Evolutionary conservation across 2,888 invertebrate species (phyloP).

Genomic region (Caenorhabditis virilis): DNA sequence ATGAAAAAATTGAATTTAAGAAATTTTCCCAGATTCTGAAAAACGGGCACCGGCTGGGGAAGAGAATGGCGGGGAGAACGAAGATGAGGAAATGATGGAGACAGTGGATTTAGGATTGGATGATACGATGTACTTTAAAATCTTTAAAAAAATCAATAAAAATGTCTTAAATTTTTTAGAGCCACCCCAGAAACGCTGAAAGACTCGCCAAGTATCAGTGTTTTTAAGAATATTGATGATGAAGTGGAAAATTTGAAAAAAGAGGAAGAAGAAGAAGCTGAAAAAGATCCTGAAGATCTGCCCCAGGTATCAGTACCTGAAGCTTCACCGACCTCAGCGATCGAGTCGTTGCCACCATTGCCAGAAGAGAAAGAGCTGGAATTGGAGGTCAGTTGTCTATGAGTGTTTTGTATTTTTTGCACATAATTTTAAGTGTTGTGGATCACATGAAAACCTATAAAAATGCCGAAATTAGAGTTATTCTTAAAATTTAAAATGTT

Average conservation of each 20-base stretch:
- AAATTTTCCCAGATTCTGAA: too few relatives aligned
- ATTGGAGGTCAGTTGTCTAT: constrained; percentile 31
- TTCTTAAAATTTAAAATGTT: too few relatives aligned
- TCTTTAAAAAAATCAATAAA: constrained; percentile 2
- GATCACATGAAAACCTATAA: too few relatives aligned
- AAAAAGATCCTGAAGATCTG: constrained; percentile 8
- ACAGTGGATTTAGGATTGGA: constrained; percentile 37
- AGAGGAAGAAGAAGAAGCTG: not conserved
- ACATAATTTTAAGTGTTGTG: too few relatives aligned
- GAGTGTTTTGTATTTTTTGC: not conserved
- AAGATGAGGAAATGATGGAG: constrained; percentile 35
- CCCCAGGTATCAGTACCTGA: not conserved
- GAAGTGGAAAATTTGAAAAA: not conserved
- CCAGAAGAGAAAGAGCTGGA: constrained; percentile 40
- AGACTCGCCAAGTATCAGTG: not conserved
- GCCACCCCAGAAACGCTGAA: too few relatives aligned
- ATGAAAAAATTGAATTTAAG: not conserved
- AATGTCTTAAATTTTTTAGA: constrained; percentile 3
- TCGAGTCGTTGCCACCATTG: constrained; percentile 38
- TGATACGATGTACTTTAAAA: constrained; percentile 12
- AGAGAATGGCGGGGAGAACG: not conserved
- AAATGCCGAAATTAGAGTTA: too few relatives aligned
- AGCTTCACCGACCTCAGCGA: constrained; percentile 10
- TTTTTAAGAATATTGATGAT: constrained; percentile 22
- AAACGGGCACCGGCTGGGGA: too few relatives aligned